Evolutionary conservation across 2,113 vertebrate species (phyloP).

Genomic region (Clinocottus analis): DNA sequence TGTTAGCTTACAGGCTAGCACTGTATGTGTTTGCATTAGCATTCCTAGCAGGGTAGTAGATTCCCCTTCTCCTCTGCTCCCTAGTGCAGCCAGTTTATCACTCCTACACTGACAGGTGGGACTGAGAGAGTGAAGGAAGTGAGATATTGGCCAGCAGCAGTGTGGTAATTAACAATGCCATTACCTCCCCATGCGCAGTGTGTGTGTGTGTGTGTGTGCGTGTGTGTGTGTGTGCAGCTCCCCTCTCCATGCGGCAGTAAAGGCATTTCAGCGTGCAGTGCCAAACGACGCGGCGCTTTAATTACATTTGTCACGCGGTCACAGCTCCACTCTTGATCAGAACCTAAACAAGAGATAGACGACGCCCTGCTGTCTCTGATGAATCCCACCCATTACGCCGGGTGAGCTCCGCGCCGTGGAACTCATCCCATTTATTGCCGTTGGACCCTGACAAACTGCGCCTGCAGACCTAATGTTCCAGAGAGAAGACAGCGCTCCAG

Average conservation of each 20-base stretch:
- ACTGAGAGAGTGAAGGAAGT: slow-evolving; percentile 52
- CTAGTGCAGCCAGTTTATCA: slow-evolving; percentile 61
- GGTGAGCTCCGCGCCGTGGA: slow-evolving; percentile 27
- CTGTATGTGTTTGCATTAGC: slow-evolving; percentile 50
- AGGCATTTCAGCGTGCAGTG: slow-evolving; percentile 27
- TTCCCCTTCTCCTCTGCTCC: slow-evolving; percentile 23
- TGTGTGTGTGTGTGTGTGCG: slow-evolving; percentile 23
- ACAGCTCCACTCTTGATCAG: slow-evolving; percentile 28
- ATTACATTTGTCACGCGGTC: slow-evolving; percentile 41
- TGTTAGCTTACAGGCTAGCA: slow-evolving; percentile 54
- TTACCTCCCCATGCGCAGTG: slow-evolving; percentile 42
- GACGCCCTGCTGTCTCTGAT: slow-evolving; percentile 36
- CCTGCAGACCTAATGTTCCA: slow-evolving; percentile 34
- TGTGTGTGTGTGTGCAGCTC: slow-evolving; percentile 15
- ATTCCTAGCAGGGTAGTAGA: slow-evolving; percentile 49
- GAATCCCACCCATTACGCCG: slow-evolving; percentile 34
- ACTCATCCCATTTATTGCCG: slow-evolving; percentile 43
- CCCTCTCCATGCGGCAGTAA: slow-evolving; percentile 20
- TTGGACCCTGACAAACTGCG: slow-evolving; percentile 54
- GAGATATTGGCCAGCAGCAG: slow-evolving; percentile 60
- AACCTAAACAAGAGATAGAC: slow-evolving; percentile 42
- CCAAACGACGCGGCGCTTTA: slow-evolving; percentile 33
- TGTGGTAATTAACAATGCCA: slow-evolving; percentile 69
- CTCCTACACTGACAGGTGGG: slow-evolving; percentile 65
- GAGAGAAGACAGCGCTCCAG: slow-evolving; percentile 25